These are phyloP conservation scores for Montipora efflorescens DNA, from an alignment of 64 coral and sea anemone species.

Conservation along the genomic window DNA sequence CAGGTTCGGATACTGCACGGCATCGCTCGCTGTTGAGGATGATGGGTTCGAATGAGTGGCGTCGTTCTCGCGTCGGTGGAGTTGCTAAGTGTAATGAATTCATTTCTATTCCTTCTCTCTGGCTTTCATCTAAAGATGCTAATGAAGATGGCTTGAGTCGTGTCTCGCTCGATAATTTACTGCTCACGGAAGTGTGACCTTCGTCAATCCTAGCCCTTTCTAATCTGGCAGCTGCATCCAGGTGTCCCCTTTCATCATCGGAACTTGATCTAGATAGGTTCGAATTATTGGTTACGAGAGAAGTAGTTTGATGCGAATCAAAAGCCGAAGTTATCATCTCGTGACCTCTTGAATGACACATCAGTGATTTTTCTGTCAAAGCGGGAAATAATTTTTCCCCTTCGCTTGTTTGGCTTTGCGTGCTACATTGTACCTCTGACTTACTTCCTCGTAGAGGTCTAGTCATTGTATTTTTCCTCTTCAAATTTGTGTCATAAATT, in stretches of 20 bases:
- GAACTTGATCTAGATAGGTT: background rate
- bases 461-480: background rate
- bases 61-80: background rate
- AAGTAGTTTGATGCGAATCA: background rate
- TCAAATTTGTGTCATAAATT: slow-evolving; percentile 5
- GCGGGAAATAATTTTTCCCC: slow-evolving; percentile 13
- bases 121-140: background rate
- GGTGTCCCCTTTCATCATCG: background rate
- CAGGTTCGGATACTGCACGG: slow-evolving; percentile 36
- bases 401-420: background rate
- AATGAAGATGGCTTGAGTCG: background rate
- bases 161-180: background rate
- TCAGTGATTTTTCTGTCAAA: slow-evolving; percentile 13
- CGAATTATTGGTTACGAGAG: background rate
- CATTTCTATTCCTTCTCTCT: background rate
- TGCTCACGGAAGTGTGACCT: background rate
- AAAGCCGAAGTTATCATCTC: background rate
- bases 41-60: background rate
- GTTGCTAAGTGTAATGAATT: background rate
- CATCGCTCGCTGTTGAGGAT: background rate
- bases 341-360: slow-evolving; percentile 5
- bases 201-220: background rate
- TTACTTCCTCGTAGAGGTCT: background rate
- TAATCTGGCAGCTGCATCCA: background rate
- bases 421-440: background rate